phyloP scores from a whole-genome alignment of 1,140 invertebrate genomes.

The Stegodyphus mimosarum region DNA sequence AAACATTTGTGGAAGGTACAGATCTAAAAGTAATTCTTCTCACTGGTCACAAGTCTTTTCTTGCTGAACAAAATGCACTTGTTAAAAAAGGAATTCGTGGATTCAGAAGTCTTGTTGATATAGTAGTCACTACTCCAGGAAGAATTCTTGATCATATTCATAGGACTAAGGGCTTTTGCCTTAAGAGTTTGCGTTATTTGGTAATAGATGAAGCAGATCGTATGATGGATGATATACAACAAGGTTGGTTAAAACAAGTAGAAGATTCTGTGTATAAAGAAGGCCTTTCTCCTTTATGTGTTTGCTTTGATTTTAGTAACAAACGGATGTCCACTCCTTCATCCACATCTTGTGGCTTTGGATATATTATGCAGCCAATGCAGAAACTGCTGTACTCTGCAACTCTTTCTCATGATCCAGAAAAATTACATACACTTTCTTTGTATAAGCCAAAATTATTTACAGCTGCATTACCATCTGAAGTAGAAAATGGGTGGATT shows the following conservation, averaged over 20 bases:
- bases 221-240: slow-evolving; percentile 88
- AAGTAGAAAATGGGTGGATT: slow-evolving; percentile 71
- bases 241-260: slow-evolving; percentile 86
- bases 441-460: slow-evolving; percentile 93
- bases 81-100: slow-evolving; percentile 73
- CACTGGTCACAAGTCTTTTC: slow-evolving; percentile 78
- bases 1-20: slow-evolving; percentile 78
- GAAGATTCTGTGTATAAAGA: slow-evolving; percentile 65
- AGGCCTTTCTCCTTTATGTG: slow-evolving; percentile 13
- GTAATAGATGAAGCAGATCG: slow-evolving; percentile 94
- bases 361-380: slow-evolving; percentile 68
- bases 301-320: slow-evolving; percentile 12
- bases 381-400: slow-evolving; percentile 97
- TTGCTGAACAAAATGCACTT: slow-evolving; percentile 80
- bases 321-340: not conserved
- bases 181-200: slow-evolving; percentile 83
- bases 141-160: slow-evolving; percentile 92
- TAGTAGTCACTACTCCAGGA: slow-evolving; percentile 93
- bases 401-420: slow-evolving; percentile 94
- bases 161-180: slow-evolving; percentile 85
- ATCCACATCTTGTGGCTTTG: slow-evolving; percentile 38
- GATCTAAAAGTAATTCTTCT: slow-evolving; percentile 80
- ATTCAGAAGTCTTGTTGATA: slow-evolving; percentile 75
- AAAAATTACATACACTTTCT: slow-evolving; percentile 87
- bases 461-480: slow-evolving; percentile 27